A percentile compares a stretch with the other conserved stretches of the same genome.
These are phyloP conservation scores for Autographa gamma DNA, from an alignment of 2,888 invertebrate species.

Conservation along the genomic window DNA sequence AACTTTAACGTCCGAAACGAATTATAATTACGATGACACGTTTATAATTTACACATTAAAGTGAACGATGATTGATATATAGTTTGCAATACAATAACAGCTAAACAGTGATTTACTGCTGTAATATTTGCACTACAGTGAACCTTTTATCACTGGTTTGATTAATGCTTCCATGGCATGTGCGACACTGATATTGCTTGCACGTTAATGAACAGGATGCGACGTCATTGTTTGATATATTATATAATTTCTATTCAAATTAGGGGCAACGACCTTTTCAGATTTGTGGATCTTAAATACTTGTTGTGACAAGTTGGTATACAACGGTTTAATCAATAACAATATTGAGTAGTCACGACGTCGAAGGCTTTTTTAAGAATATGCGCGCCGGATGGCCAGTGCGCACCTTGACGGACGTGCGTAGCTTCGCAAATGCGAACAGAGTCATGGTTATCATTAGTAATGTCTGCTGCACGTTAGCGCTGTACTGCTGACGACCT, in stretches of 20 bases:
- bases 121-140: slow-evolving; percentile 74
- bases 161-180: slow-evolving; percentile 82
- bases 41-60: slow-evolving; percentile 64
- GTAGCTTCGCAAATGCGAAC: slow-evolving; percentile 62
- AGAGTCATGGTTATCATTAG: slow-evolving; percentile 56
- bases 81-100: slow-evolving; percentile 66
- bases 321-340: slow-evolving; percentile 64
- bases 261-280: slow-evolving; percentile 44
- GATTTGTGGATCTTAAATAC: slow-evolving; percentile 38
- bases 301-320: slow-evolving; percentile 42
- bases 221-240: slow-evolving; percentile 62
- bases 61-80: slow-evolving; percentile 70
- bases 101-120: slow-evolving; percentile 79
- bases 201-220: slow-evolving; percentile 72
- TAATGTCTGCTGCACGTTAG: slow-evolving; percentile 46
- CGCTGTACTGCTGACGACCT: slow-evolving; percentile 40
- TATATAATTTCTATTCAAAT: slow-evolving; percentile 54
- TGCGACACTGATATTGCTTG: slow-evolving; percentile 70
- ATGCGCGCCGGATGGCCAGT: slow-evolving; percentile 69
- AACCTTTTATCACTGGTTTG: slow-evolving; percentile 79
- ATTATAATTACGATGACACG: slow-evolving; percentile 59
- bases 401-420: slow-evolving; percentile 67
- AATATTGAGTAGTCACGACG: slow-evolving; percentile 66
- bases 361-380: slow-evolving; percentile 61
- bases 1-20: slow-evolving; percentile 53